Evolutionary conservation across 2,797 vertebrate genomes (phyloP), one percentile per base, ranked within the genome.

Genomic region (Lutjanus argentimaculatus): DNA sequence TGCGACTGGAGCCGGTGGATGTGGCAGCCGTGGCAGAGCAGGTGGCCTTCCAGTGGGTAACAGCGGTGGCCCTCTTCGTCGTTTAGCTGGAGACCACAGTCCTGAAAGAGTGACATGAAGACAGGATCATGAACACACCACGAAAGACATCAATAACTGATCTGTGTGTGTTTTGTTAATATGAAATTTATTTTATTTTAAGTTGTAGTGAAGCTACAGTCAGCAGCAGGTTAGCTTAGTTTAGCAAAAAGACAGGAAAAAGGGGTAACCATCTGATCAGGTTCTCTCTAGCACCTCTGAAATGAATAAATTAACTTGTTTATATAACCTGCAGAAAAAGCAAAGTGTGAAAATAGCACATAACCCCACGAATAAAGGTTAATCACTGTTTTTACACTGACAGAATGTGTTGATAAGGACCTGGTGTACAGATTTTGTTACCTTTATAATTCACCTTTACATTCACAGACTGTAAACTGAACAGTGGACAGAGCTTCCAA

Each of bases 11-110:
- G 96, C 81, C 97, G 96, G 82, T 96, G 95, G 93, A 99, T 97
- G 66, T 99, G 99, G 91, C 99, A 99, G 86, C 96, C 46, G 48
- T 99, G 98, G 91, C 99, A 99, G 63, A 99, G 96, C 86, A 99
- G 95, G 91, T 98, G 98, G 19, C 97, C 96, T 40, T 98, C 97
- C 70, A 99, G 93, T 0, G 99, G 99, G 77, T 99, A 99, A 96
- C 99, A 99, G 8, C 98, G 98, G 80, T 97, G 97, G 58, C 97
- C 97, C 64, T 99, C 98, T 74, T 99, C 98, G 13, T 99, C 99
- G 0, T 99, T 99, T 76, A 99, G 95, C 96, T 98, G 98, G 67
- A 99, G 96, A 72, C 96, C 94, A 40, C 99, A 99, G 82, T 99
- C 99, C 99, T 99, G 53, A 59, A 1, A 55, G 25, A 63, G 30